These are phyloP conservation scores for Pycnomerus fuliginosus DNA, from an alignment of 2,888 invertebrate species.

Conservation along the genomic window DNA sequence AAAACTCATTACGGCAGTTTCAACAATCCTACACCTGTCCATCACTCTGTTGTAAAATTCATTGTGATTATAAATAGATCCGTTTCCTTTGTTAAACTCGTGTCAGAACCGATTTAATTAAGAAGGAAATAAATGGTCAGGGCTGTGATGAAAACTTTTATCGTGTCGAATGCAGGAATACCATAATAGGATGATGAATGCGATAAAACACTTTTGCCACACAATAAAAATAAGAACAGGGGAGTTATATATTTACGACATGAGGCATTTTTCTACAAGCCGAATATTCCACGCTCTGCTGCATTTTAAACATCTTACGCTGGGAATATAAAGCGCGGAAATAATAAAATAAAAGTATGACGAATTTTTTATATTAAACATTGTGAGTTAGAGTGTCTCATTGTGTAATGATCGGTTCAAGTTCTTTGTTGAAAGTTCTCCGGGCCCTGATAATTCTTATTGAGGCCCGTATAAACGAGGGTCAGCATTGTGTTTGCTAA, in stretches of 20 bases:
- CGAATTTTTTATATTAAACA: no score
- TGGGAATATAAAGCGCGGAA: conserved; percentile 4
- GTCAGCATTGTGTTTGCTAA: conserved; percentile 26
- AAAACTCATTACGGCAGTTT: no score
- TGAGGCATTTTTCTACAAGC: conserved; percentile 7
- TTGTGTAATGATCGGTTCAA: conserved; percentile 10
- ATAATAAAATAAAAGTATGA: conserved; percentile 19
- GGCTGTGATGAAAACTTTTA: no score
- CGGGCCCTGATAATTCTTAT: conserved; percentile 18
- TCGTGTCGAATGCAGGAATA: no score
- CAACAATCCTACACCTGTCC: no score
- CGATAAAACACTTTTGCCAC: conserved; percentile 18
- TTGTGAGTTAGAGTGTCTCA: no score
- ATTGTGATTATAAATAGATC: no score
- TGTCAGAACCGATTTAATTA: no score
- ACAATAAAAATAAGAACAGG: conserved; percentile 17
- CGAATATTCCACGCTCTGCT: conserved; percentile 16
- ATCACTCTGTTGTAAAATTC: no score
- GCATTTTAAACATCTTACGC: conserved; percentile 16
- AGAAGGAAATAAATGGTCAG: no score
- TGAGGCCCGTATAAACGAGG: conserved; percentile 19
- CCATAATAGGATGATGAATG: conserved; percentile 16
- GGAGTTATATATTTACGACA: conserved; percentile 14
- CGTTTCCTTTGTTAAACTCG: no score
- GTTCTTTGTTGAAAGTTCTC: conserved; percentile 16